Evolutionary conservation across 2,797 vertebrate species (phyloP), one percentile per base, ranked within the genome.

Genomic region (Loriculus beryllinus): DNA sequence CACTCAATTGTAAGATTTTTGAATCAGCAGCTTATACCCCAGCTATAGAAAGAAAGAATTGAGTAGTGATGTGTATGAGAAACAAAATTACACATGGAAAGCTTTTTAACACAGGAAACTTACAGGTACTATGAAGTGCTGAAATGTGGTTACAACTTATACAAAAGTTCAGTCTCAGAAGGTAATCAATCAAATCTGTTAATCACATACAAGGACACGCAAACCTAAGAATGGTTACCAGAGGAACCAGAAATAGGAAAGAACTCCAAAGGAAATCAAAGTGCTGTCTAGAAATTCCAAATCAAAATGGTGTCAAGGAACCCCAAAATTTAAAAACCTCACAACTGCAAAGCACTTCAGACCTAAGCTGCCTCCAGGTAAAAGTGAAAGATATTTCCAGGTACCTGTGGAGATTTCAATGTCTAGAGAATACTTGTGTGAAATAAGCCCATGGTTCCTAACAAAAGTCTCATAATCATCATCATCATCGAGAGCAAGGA

Each of bases 381-480:
- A 2, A 28, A 1, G 15, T 18, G 22, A 70, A 43, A 56, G 54
- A 6, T 0, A 52, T 70, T 60, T 80, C 18, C 25, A 86, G 29
- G 47, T 96, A 99, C 99, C 99, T 97, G 98, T 92, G 64, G 97
- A 97, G 47, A 99, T 90, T 91, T 98, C 98, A 87, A 99, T 97
- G 23, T 98, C 97, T 83, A 99, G 98, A 9, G 90, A 97, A 88
- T 99, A 99, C 43, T 98, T 97, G 95, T 98, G 98, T 62, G 99
- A 99, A 76, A 99, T 98, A 31, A 99, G 98, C 3, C 99, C 99
- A 3, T 99, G 98, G 95, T 90, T 98, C 65, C 98, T 98, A 59
- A 99, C 96, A 78, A 99, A 99, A 4, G 65, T 69, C 22, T 98
- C 96, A 40, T 95, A 95, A 74, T 98, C 91, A 2, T 85, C 70